Base-by-base conservation (phyloP, 35 echinoderm and acorn worm genomes). In the Apostichopus californicus region DNA sequence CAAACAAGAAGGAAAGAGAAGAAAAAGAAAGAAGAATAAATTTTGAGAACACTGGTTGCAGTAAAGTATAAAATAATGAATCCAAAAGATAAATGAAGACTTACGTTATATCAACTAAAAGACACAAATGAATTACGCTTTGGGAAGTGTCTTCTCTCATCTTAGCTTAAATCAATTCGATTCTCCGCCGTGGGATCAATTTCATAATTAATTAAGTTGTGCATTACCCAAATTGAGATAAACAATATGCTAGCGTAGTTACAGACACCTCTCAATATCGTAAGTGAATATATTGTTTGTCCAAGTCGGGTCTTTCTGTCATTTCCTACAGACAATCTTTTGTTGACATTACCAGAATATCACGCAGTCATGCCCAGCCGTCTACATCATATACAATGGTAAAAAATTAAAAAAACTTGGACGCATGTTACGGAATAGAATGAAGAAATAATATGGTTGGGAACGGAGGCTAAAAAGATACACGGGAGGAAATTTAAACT, bases 191-290 rank as follows among this genome's bases (percentile, higher is more conserved):
- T 28, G 26, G 26, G 58, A 24, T 85, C 81, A 85, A 85, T 85
- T 85, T 58, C 55, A 22, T 85, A 58, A 85, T 58, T 85, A 85
- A 85, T 85, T 22, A 85, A 58, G 81, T 22, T 7, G 81, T 85
- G 81, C 81, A 85, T 85, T 85, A 85, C 54, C 81, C 81, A 85
- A 85, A 85, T 85, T 85, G 81, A 85, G 81, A 85, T 85, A 85
- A 85, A 85, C 81, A 85, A 85, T 60, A 55, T 56, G 9, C 58
- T 60, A 1, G 25, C 20, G 81, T 22, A 55, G 21, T 85, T 85
- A 57, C 81, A 85, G 81, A 85, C 81, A 85, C 9, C 55, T 58
- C 20, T 58, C 81, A 85, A 85, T 85, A 85, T 57, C 55, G 81
- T 85, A 85, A 85, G 81, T 85, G 81, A 85, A 85, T 59, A 58